A percentile compares a stretch with the other conserved stretches of the same genome.
Evolutionary conservation across 2,113 vertebrate genomes (phyloP).

Genomic region (Muscicapa adusta): DNA sequence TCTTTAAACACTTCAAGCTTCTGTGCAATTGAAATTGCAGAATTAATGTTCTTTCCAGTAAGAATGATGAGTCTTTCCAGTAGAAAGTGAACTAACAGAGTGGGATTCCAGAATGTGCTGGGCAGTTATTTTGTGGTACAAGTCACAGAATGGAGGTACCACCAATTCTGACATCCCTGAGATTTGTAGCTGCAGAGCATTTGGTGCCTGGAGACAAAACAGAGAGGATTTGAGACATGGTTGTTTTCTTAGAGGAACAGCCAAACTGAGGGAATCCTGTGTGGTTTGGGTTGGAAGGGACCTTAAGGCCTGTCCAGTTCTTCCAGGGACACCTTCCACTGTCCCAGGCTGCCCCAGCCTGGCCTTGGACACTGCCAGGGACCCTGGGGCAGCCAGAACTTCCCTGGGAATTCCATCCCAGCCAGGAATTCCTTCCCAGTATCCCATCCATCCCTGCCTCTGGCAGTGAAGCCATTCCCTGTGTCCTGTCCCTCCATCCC

Average conservation of each 20-base stretch:
- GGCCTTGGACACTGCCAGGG: accelerated
- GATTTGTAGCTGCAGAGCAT: not conserved
- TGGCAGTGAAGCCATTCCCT: not conserved
- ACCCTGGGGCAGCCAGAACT: not conserved
- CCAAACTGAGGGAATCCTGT: accelerated
- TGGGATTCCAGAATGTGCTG: not conserved
- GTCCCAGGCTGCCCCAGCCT: accelerated
- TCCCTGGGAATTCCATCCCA: not conserved
- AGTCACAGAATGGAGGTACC: not conserved
- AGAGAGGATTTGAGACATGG: not conserved
- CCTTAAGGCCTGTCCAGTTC: accelerated
- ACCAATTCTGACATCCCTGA: not conserved
- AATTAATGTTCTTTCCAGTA: not conserved
- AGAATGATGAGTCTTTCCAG: not conserved
- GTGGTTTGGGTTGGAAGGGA: not conserved
- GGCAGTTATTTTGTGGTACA: not conserved
- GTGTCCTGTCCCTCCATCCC: accelerated
- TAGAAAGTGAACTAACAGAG: not conserved
- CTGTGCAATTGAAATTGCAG: not conserved
- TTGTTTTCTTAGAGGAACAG: not conserved
- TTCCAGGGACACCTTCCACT: not conserved
- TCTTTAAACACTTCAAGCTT: not conserved
- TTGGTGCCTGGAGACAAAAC: not conserved
- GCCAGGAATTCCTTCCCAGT: accelerated
- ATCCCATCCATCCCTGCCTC: accelerated